phyloP scores from a whole-genome alignment of 2,113 vertebrate species.

The Ancistrus triradiatus region DNA sequence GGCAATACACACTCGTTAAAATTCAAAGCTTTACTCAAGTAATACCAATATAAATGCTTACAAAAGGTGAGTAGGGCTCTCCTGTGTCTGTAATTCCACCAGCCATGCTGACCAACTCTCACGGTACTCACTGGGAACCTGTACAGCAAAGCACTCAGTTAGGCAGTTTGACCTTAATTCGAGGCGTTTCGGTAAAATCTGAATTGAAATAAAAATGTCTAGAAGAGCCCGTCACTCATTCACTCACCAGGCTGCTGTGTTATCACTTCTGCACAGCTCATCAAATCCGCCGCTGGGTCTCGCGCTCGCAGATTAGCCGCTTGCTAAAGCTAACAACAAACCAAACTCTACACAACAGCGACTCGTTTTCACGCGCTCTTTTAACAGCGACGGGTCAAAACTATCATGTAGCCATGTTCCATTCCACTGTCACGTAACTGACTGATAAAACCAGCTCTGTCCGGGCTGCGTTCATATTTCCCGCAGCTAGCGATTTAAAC shows the following conservation, averaged over 20 bases:
- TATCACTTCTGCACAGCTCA: background rate
- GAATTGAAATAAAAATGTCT: too few species aligned
- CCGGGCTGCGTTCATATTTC: background rate
- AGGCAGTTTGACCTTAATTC: background rate
- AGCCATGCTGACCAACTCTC: conserved; percentile 68
- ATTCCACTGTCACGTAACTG: background rate
- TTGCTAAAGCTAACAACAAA: background rate
- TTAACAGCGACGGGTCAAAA: background rate
- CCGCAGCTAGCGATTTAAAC: background rate
- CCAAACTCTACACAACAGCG: too few species aligned
- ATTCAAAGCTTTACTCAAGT: background rate
- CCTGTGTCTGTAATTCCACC: conserved; percentile 91
- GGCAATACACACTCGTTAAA: background rate
- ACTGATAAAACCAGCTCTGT: background rate
- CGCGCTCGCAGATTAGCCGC: background rate
- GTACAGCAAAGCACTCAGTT: too few species aligned
- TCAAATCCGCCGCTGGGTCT: background rate
- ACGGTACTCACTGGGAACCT: too few species aligned
- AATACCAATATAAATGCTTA: conserved; percentile 65
- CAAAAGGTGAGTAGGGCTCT: conserved; percentile 92
- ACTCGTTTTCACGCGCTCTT: background rate
- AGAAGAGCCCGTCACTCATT: too few species aligned
- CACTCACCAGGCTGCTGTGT: background rate
- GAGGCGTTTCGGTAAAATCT: too few species aligned
- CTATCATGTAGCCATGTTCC: background rate